phyloP scores from a whole-genome alignment of 2,888 invertebrate genomes.

The Gnatocerus cornutus region DNA sequence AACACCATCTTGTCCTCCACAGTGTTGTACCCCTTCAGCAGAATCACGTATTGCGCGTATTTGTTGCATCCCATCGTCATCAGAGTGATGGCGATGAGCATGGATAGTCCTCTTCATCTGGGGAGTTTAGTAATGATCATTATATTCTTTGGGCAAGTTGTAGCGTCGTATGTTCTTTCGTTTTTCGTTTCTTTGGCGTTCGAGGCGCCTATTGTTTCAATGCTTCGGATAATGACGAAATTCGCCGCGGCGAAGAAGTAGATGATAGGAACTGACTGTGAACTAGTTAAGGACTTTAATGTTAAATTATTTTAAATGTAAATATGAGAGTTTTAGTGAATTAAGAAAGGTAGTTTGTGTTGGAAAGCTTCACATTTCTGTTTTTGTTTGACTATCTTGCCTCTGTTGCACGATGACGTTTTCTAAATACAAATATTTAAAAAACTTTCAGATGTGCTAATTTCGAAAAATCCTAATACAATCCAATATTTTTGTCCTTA shows the following conservation, averaged over 20 bases:
- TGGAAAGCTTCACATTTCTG: no score
- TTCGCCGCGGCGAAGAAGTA: constrained; percentile 53
- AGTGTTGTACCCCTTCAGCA: constrained; percentile 86
- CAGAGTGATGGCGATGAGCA: constrained; percentile 84
- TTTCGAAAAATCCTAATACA: no score
- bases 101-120: constrained; percentile 87
- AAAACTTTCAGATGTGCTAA: no score
- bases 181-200: constrained; percentile 87
- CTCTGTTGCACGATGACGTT: no score
- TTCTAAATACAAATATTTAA: no score
- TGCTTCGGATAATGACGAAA: constrained; percentile 77
- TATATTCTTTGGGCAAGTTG: constrained; percentile 87
- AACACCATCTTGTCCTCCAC: constrained; percentile 83
- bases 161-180: constrained; percentile 84
- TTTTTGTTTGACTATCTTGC: no score
- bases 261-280: constrained; percentile 20
- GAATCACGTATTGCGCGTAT: constrained; percentile 91
- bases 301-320: constrained; percentile 22
- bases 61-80: constrained; percentile 89
- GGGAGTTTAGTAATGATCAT: constrained; percentile 85
- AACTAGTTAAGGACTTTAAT: background rate
- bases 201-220: constrained; percentile 89
- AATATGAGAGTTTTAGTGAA: background rate
- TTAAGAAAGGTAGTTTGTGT: no score
- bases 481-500: no score